Evolutionary conservation across 1,140 invertebrate genomes (phyloP).

Genomic region (Caenorhabditis remanei): DNA sequence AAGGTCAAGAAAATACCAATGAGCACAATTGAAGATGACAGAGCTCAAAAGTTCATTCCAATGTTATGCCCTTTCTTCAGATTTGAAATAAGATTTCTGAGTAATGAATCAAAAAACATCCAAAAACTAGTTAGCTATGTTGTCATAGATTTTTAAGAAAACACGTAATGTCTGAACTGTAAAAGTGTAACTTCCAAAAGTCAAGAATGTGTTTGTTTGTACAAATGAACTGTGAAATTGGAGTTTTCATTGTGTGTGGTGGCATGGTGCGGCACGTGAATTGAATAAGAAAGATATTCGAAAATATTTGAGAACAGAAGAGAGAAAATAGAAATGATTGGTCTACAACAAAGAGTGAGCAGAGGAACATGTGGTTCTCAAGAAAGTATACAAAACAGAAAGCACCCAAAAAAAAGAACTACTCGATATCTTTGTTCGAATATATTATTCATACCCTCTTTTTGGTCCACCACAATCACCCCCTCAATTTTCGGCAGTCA

Average conservation of each 20-base stretch:
- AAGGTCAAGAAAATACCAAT: constrained; percentile 21
- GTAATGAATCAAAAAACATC: neutral
- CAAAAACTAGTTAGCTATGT: neutral
- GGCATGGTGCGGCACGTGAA: neutral
- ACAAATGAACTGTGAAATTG: neutral
- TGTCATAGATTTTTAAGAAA: neutral
- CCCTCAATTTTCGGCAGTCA: neutral
- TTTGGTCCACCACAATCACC: constrained; percentile 3
- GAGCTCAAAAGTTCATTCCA: constrained; percentile 16
- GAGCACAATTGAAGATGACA: neutral
- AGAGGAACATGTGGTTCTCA: neutral
- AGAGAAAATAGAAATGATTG: too few species aligned
- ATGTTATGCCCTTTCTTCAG: neutral
- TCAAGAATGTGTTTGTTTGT: constrained; percentile 20
- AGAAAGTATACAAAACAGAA: neutral
- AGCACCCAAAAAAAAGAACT: neutral
- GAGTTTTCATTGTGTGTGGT: too few species aligned
- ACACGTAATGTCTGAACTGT: neutral
- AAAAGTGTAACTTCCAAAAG: constrained; percentile 32
- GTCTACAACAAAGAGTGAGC: too few species aligned
- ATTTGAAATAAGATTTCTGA: neutral
- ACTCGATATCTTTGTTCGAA: neutral
- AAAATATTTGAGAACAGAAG: too few species aligned
- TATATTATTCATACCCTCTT: constrained; percentile 40
- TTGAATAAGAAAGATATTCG: neutral